phyloP scores from a whole-genome alignment of 2,113 vertebrate species.

The Rhadina sibilatrix region DNA sequence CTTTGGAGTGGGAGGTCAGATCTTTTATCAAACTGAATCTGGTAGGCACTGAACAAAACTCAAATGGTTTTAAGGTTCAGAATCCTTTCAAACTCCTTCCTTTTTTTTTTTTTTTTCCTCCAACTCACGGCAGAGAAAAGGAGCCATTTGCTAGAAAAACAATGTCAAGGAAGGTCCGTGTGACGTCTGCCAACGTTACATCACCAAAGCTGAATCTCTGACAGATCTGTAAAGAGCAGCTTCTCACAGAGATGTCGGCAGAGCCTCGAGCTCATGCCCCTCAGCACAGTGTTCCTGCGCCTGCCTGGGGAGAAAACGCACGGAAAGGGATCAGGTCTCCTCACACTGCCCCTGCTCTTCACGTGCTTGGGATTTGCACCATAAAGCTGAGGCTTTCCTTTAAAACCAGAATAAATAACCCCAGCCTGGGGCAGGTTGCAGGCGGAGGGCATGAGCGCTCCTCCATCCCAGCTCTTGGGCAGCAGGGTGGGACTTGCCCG shows the following conservation, averaged over 20 bases:
- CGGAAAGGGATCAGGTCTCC: not conserved
- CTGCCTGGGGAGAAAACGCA: not conserved
- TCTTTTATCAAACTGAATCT: not conserved
- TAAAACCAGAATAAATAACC: not conserved
- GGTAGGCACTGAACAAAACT: not conserved
- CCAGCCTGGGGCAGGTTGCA: not conserved
- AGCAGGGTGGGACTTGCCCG: not conserved
- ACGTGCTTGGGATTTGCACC: not conserved
- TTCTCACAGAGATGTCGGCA: not conserved
- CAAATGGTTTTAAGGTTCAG: not conserved
- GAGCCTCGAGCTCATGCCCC: not conserved
- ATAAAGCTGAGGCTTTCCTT: not conserved
- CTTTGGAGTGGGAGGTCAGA: not conserved
- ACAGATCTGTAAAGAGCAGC: constrained; percentile 50
- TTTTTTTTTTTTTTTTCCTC: not conserved
- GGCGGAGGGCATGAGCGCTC: accelerated
- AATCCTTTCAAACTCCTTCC: not conserved
- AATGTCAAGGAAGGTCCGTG: constrained; percentile 4
- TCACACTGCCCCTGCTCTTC: not conserved
- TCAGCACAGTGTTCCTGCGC: not conserved
- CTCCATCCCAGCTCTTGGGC: not conserved
- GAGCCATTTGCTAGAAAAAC: constrained; percentile 50
- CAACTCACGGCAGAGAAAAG: not conserved
- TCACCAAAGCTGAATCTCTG: constrained; percentile 46
- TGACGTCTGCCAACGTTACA: constrained; percentile 27